Evolutionary conservation across 1,140 invertebrate species (phyloP).

Genomic region (Lepidurus apus): DNA sequence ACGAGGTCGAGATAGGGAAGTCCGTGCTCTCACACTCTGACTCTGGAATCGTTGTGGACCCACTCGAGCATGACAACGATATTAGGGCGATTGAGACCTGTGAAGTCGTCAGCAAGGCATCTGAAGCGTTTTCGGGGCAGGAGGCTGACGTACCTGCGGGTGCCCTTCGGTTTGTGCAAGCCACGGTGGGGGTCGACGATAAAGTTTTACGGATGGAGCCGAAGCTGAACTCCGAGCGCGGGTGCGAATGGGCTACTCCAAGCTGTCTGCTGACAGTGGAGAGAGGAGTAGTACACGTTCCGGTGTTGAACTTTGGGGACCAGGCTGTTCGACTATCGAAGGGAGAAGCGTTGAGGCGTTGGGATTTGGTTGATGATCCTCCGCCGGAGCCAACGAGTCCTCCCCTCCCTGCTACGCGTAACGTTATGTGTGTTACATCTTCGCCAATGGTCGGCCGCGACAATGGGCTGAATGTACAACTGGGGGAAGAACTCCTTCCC

Average conservation of each 20-base stretch:
- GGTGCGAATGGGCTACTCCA: background rate
- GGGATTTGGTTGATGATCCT: background rate
- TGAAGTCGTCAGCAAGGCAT: background rate
- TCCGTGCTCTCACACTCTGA: background rate
- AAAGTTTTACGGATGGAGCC: background rate
- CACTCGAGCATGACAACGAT: background rate
- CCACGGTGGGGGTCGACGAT: background rate
- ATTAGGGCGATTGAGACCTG: background rate
- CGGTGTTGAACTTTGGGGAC: background rate
- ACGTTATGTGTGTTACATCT: background rate
- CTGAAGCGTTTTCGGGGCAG: slow-evolving; percentile 3
- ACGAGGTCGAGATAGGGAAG: background rate
- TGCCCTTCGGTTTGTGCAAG: background rate
- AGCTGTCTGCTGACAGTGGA: background rate
- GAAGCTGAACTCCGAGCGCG: background rate
- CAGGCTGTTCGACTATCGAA: background rate
- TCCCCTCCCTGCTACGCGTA: background rate
- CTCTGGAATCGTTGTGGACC: background rate
- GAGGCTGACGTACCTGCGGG: background rate
- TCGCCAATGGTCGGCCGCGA: too few relatives aligned
- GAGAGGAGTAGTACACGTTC: background rate
- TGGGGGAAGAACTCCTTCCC: too few relatives aligned
- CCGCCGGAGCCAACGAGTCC: background rate
- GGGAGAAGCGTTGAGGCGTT: background rate
- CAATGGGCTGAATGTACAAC: background rate